Evolutionary conservation across 1,140 invertebrate genomes (phyloP), one percentile per base, ranked within the genome.

Genomic region (Pseudoatta argentina): DNA sequence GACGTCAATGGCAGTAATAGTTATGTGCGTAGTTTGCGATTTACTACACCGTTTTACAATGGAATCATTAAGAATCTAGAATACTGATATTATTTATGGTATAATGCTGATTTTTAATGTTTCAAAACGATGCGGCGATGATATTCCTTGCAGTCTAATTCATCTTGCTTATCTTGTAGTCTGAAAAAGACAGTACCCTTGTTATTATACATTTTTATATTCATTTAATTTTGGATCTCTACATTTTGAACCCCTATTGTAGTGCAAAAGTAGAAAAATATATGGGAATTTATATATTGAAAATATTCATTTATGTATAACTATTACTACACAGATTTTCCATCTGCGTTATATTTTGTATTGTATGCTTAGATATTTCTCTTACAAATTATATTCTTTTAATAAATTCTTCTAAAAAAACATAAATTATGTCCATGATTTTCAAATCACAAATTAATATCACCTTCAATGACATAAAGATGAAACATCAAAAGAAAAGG

Each of bases 371-470:
- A 67, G 10, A 57, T 21, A 34, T 57, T 57, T 81, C 14, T 71
- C 39, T 55, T 81, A 81, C 53, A 71, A 71, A 81, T 66, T 66
- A 53, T 67, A 81, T 81, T 71, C 39, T 81, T n/a, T 59, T 81
- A 81, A 71, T 21, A 71, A 57, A 81, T 44, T 69, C 14, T 3
- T 67, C 3, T 77, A 64, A 69, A 63, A 14, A 61, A n/a, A 27
- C 4, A 57, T 3, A 55, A 44, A 2, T 69, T 69, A 48, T 48
- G 2, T 27, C 0, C 0, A 48, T 39, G 8, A 21, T 6, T 24
- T 81, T 30, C 34, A 14, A 39, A 69, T 44, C 39, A 4, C 12
- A 53, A 78, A 18, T 66, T 24, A 67, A 30, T 39, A 55, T 16
- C 10, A 2, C 16, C 18, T 76, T 14, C 4, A 7, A 5, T 59